These are phyloP conservation scores for Adelges cooleyi DNA, from an alignment of 1,140 invertebrate species.

Conservation along the genomic window DNA sequence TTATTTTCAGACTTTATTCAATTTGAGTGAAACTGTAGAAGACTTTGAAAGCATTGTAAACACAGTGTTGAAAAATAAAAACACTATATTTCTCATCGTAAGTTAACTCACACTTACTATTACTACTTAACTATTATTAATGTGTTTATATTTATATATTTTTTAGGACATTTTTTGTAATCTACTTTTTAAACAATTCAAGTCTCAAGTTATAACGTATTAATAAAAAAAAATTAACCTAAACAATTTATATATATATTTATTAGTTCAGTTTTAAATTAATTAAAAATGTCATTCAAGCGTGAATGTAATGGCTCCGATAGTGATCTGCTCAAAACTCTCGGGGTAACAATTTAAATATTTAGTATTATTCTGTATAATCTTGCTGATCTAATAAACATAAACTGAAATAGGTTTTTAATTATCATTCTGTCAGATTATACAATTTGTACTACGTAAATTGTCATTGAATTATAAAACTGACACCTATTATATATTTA, in stretches of 20 bases:
- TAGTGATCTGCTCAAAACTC: conserved; percentile 13
- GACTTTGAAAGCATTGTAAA: not conserved
- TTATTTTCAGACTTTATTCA: not conserved
- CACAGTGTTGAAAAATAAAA: conserved; percentile 3
- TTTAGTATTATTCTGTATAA: no score
- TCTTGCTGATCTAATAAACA: no score
- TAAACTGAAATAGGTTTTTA: no score
- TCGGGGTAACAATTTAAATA: not conserved
- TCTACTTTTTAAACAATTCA: no score
- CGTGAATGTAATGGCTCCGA: conserved; percentile 5
- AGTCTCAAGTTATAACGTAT: no score
- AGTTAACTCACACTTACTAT: not conserved
- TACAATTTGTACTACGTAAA: no score
- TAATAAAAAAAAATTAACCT: not conserved
- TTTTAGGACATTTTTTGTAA: conserved; percentile 17
- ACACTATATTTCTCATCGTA: conserved; percentile 13
- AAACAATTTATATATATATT: not conserved
- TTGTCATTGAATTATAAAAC: no score
- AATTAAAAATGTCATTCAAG: conserved; percentile 18
- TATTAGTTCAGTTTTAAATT: not conserved
- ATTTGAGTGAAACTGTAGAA: not conserved
- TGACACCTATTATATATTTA: no score
- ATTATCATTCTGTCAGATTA: no score
- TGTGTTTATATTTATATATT: not conserved
- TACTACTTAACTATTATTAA: not conserved